Base-by-base conservation (phyloP, 2,888 invertebrate genomes). In the Lissocephala sabroskyi region DNA sequence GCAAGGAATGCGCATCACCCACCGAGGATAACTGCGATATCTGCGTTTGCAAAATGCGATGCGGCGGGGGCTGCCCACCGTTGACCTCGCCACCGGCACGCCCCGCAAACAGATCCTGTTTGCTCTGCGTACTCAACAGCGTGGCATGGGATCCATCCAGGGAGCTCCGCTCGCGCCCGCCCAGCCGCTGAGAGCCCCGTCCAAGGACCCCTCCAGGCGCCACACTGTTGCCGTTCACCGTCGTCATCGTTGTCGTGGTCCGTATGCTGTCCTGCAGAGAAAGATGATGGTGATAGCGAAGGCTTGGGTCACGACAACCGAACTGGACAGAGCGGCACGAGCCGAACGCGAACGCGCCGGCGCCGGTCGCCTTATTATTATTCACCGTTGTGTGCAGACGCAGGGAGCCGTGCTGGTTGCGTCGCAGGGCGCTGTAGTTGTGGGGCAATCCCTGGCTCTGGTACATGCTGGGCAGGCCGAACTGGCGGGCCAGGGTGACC, bases 401-500 rank as follows among this genome's bases (percentile, higher is more conserved):
- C 62, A 84, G 56, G 17, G 85, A 84, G 23, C 85, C 84, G 41
- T 83, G 83, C 50, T 81, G 82, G 42, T 70, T 73, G 10, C 82
- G 80, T 42, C 82, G 62, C 44, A 84, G 63, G 1, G 85, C 78
- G 44, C 84, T 83, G 58, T 85, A 85, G 45, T 80, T 83, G 58
- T 82, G 81, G 0, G 70, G 71, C 19, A 66, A 41, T n/a, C 67
- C 64, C 17, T 60, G 65, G 35, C 78, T 79, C 61, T 80, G 82
- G 41, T 80, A 78, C 45, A 79, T 81, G 32, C 67, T 67, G 2
- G 76, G 65, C 9, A 83, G 59, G 13, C 82, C 78, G 43, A 83
- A 83, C 35, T 84, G 84, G 1, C 83, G 79, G 1, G 83, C 80
- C 50, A 85, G 46, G 2, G 85, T 85, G 18, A 82, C 78, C 84